A percentile compares a stretch with the other conserved stretches of the same genome.
Conservation (phyloP, 2,113 vertebrate species). For the Mola mola region DNA sequence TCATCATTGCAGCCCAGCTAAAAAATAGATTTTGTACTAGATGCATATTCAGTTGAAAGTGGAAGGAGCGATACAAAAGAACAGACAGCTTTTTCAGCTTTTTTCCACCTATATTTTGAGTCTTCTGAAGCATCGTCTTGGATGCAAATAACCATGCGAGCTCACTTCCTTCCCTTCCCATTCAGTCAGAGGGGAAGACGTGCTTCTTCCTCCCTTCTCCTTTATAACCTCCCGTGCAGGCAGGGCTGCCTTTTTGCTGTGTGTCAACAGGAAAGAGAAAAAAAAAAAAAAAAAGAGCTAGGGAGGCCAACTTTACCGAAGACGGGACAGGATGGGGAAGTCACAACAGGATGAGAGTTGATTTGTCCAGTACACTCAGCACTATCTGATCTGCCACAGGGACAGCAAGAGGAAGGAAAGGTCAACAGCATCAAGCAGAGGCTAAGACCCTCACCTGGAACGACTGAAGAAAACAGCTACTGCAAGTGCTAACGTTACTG, state of each 20-base stretch:
- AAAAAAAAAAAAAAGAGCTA: too few species aligned
- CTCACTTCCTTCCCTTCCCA: conserved; percentile 27
- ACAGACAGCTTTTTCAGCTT: too few species aligned
- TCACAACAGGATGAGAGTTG: conserved; percentile 54
- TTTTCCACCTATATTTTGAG: background rate
- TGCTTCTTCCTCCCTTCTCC: conserved; percentile 26
- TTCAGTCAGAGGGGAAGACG: conserved; percentile 20
- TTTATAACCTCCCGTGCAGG: conserved; percentile 11
- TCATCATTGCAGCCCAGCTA: background rate
- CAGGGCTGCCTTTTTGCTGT: conserved; percentile 2
- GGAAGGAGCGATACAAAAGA: background rate
- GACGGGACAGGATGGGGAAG: conserved; percentile 27
- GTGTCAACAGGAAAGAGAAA: conserved; percentile 38
- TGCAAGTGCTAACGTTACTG: too few species aligned
- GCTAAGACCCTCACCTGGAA: conserved; percentile 14
- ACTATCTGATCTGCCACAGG: conserved; percentile 45
- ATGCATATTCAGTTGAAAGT: background rate
- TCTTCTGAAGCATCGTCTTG: background rate
- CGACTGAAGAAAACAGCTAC: too few species aligned
- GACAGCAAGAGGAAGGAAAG: conserved; percentile 50
- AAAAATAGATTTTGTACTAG: background rate
- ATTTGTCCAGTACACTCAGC: conserved; percentile 35
- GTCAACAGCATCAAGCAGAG: conserved; percentile 5
- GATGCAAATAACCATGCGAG: conserved; percentile 4
- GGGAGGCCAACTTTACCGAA: background rate